Base-by-base conservation (phyloP, 1,140 invertebrate genomes). In the Danaus plexippus region DNA sequence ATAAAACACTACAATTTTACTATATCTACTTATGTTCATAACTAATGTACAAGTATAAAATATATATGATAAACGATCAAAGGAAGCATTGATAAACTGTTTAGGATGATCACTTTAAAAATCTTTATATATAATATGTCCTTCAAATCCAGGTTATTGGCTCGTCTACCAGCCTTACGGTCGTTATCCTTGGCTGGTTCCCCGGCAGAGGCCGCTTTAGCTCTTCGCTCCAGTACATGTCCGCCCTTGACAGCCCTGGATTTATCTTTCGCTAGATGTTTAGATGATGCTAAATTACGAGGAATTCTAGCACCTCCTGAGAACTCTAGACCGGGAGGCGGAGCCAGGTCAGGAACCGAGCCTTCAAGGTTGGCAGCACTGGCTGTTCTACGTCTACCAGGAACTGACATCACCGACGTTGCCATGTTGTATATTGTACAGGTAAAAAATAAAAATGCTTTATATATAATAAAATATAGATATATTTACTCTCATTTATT, bases 321-420 rank as follows among this genome's bases (percentile, higher is more conserved):
- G 51, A 94, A 95, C 68, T 95, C 95, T 1, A 81, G 95, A 10
- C 94, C 94, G 0, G 96, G 96, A 9, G 91, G 94, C 8, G 94
- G 95, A 57, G 94, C 93, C 11, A 92, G 94, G 50, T 94, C 94
- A 1, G 91, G 94, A 11, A 94, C 95, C 51, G 94, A 94, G 47
- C 94, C 94, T 47, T 95, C 94, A 0, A 90, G 96, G 0, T 89
- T 98, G 2, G 90, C 93, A 8, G 91, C 94, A 59, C 85, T 98
- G 10, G 91, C 91, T 53, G 91, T 90, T 47, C 85, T 98, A 11
- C 90, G 91, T 43, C 81, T 98, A 2, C 92, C 94, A 42, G 96
- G 96, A 22, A 96, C 95, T 3, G 95, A 97, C 64, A 92, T 98
- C 43, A 94, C 95, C 0, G 96, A 98, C 75, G 92, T 95, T 11